Base-by-base conservation (phyloP, 2,797 vertebrate species). In the Microctenopoma steveboyesi region DNA sequence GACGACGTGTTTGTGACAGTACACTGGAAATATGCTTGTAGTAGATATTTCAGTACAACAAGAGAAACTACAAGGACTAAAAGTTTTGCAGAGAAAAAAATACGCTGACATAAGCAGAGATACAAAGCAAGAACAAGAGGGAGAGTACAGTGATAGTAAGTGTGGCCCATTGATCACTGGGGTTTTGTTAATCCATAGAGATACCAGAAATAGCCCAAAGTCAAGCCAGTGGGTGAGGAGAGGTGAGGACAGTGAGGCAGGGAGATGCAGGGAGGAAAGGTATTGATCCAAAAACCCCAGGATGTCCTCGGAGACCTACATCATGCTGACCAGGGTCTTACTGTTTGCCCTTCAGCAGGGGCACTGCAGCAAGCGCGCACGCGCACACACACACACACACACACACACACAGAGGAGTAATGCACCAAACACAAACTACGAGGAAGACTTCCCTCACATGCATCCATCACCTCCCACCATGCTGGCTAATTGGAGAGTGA, bases 161-260 rank as follows among this genome's bases (percentile, higher is more conserved):
- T 80, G 83, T 65, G 74, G 80, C 69, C 79, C 82, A 92, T 90
- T 89, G 91, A 93, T 92, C 81, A 79, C 73, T 43, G 59, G 77
- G 79, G 82, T 88, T 80, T 65, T 76, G 77, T 83, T 78, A 86
- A 90, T 91, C 90, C 82, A 87, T 74, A 74, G 74, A 76, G 84
- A 83, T 76, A 25, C 90, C 83, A 87, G 83, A 89, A 92, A 93
- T 92, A 91, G 89, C 78, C 56, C 89, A 88, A 90, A 91, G 90
- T 90, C 86, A 84, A 89, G 76, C 66, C 62, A 51, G 51, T 51
- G 69, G 68, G 72, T 62, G 75, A 79, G 77, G 74, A 69, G 71
- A 73, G 72, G 64, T 67, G 80, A 78, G 80, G 79, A 80, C 77
- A 73, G 74, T 18, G 69, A 80, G 67, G 83, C 62, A 42, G 63